Evolutionary conservation across 2,888 invertebrate genomes (phyloP).

Genomic region (Drosophila parthenogenetica): DNA sequence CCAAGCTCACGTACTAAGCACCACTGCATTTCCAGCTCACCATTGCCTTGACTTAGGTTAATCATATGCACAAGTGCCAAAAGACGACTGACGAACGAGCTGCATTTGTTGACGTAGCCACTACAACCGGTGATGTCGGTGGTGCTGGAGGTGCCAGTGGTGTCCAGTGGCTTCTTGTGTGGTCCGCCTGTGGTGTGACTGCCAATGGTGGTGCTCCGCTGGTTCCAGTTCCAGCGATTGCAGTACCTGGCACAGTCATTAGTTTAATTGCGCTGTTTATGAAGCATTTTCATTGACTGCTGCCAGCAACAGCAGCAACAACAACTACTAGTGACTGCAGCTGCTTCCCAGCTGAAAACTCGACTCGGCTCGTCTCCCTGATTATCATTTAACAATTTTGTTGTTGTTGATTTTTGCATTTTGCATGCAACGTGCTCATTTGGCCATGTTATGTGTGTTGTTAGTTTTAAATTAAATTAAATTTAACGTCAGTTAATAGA

Average conservation of each 20-base stretch:
- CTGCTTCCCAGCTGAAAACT: slow-evolving; percentile 14
- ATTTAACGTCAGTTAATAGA: slow-evolving; percentile 73
- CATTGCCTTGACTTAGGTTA: slow-evolving; percentile 37
- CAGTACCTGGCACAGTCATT: slow-evolving; percentile 67
- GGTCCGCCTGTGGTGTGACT: slow-evolving; percentile 39
- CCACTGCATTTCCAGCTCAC: slow-evolving; percentile 12
- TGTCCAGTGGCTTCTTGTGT: slow-evolving; percentile 59
- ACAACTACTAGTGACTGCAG: slow-evolving; percentile 21
- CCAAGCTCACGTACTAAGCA: slow-evolving; percentile 41
- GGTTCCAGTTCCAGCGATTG: slow-evolving; percentile 34
- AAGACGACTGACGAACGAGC: slow-evolving; percentile 53
- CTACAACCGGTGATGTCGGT: slow-evolving; percentile 52
- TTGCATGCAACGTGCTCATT: slow-evolving; percentile 66
- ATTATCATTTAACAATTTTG: slow-evolving; percentile 64
- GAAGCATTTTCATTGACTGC: slow-evolving; percentile 61
- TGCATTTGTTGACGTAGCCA: slow-evolving; percentile 20
- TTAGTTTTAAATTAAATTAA: slow-evolving; percentile 76
- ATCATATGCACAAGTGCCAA: slow-evolving; percentile 77
- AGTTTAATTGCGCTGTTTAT: slow-evolving; percentile 80
- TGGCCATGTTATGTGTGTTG: slow-evolving; percentile 53
- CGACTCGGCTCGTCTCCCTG: slow-evolving; percentile 40
- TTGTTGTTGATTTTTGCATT: slow-evolving; percentile 42
- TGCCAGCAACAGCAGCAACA: slow-evolving; percentile 13
- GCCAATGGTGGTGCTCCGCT: slow-evolving; percentile 15
- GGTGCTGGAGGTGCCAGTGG: slow-evolving; percentile 21